Evolutionary conservation across 2,888 invertebrate genomes (phyloP), one percentile per base, ranked within the genome.

Genomic region (Beris chalybata): DNA sequence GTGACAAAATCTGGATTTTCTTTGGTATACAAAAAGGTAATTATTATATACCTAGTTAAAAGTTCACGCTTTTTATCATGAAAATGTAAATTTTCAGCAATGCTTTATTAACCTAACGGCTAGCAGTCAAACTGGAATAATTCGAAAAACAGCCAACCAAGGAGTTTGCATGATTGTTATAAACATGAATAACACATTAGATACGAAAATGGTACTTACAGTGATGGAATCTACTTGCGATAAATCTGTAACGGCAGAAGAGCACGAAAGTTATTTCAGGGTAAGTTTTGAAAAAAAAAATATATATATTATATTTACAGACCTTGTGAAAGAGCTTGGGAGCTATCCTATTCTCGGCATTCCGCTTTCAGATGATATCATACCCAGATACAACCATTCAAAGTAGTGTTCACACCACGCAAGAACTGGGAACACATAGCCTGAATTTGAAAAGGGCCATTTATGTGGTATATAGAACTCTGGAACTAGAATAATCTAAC

Each of bases 1-100:
- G 44, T 44, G 4, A 15, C 32, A 29, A 43, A 43, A 7, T 44
- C 15, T 5, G 64, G 64, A 44, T 61, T 61, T 22, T 13, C 50
- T 2, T 22, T 61, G 4, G 15, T 72, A 43, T 61, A 61, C 29
- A 12, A 38, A 13, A n/a, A n/a, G 52, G 61, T 61, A 50, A 22
- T 6, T 15, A 15, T 45, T 57, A 12, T 30, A 30, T 57, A 32
- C 22, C 22, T 22, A 22, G 22, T 22, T 22, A 22, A 22, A 22
- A 22, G 22, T 22, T 22, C 3, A 22, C 22, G 22, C 22, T n/a
- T 3, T 50, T 13, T 50, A 13, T 50, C 13, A 7, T 4, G 1
- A 52, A 29, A 15, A 4, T 5, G 4, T 22, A 30, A 53, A 30
- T 45, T 11, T 52, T 15, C 22, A 61, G 61, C 15, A 13, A 22